Evolutionary conservation across 2,113 vertebrate species (phyloP).

Genomic region (Neogale vison): DNA sequence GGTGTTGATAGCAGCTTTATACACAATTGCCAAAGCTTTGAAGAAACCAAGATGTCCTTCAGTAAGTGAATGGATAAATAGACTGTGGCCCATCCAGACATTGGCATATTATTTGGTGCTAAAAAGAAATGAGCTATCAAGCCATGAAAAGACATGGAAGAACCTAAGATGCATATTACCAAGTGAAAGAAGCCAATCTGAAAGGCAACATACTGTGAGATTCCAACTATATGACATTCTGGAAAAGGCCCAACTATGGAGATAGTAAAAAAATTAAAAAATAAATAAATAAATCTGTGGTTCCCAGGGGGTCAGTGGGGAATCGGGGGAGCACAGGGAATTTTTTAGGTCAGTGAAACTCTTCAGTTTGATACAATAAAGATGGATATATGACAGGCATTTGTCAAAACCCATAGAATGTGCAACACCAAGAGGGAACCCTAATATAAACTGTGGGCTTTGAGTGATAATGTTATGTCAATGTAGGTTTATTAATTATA

Average conservation of each 20-base stretch:
- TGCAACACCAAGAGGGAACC: not conserved
- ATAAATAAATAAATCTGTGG: not conserved
- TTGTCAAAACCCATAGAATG: not conserved
- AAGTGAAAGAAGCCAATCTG: not conserved
- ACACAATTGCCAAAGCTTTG: not conserved
- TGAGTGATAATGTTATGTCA: not conserved
- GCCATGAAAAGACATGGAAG: not conserved
- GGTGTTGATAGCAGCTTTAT: not conserved
- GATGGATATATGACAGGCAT: not conserved
- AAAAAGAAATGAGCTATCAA: not conserved
- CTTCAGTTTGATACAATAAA: not conserved
- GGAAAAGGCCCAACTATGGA: not conserved
- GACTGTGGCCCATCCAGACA: not conserved
- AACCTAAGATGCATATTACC: not conserved
- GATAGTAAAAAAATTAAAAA: too few species aligned
- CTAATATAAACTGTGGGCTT: not conserved
- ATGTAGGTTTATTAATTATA: not conserved
- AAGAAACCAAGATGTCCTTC: not conserved
- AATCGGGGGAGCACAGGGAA: not conserved
- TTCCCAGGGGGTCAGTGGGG: not conserved
- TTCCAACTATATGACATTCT: not conserved
- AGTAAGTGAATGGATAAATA: not conserved
- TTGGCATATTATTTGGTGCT: not conserved
- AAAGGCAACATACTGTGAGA: not conserved
- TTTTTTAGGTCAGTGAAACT: not conserved